Percentiles rank a stretch among this genome's conserved stretches.
These are phyloP conservation scores for Melanostoma scalare DNA, from an alignment of 2,888 invertebrate genomes.

Conservation along the genomic window DNA sequence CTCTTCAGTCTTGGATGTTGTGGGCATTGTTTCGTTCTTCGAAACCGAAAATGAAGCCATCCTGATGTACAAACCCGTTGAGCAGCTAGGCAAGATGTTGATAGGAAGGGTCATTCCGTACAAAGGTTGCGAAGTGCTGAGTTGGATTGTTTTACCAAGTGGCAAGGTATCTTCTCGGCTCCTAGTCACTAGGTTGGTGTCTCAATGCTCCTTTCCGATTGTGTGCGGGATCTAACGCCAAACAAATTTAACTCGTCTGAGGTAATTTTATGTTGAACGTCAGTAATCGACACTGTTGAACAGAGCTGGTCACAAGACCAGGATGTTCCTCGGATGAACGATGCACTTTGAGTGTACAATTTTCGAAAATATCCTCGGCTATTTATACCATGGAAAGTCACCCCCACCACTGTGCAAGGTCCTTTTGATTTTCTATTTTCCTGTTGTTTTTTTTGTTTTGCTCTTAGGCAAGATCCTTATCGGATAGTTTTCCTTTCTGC, in stretches of 20 bases:
- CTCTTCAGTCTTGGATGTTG: conserved; percentile 55
- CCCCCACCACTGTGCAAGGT: conserved; percentile 59
- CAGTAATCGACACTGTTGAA: conserved; percentile 33
- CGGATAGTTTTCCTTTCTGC: conserved; percentile 54
- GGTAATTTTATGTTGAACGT: conserved; percentile 1
- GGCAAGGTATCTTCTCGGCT: conserved; percentile 24
- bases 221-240: conserved; percentile 27
- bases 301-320: conserved; percentile 43
- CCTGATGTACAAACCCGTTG: conserved; percentile 16
- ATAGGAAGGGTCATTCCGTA: conserved; percentile 49
- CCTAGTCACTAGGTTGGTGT: conserved; percentile 65
- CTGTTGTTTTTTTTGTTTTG: background rate
- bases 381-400: conserved; percentile 58
- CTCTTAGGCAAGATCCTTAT: conserved; percentile 59
- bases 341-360: conserved; percentile 66
- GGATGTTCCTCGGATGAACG: conserved; percentile 67
- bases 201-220: conserved; percentile 60
- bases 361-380: conserved; percentile 36
- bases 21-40: conserved; percentile 46
- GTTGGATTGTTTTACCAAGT: background rate
- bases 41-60: conserved; percentile 44
- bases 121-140: conserved; percentile 4
- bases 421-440: conserved; percentile 48
- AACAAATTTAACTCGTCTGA: conserved; percentile 17
- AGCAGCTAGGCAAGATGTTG: conserved; percentile 4